A percentile compares a stretch with the other conserved stretches of the same genome.
Evolutionary conservation across 2,113 vertebrate species (phyloP).

Genomic region (Picathartes gymnocephalus): DNA sequence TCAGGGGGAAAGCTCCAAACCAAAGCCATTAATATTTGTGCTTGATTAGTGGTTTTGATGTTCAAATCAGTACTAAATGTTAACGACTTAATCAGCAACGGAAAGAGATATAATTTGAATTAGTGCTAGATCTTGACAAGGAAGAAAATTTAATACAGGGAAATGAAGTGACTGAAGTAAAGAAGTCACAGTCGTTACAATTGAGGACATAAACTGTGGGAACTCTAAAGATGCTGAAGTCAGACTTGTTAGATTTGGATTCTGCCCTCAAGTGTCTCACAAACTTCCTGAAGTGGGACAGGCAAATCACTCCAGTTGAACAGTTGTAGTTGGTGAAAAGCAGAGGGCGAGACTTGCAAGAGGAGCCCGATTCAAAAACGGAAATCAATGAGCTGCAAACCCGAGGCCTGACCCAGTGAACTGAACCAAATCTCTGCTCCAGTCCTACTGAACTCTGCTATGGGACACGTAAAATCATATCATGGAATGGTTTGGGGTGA

Average conservation of each 20-base stretch:
- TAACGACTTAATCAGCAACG: conserved; percentile 57
- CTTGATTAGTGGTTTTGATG: conserved; percentile 48
- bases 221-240: not conserved
- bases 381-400: not conserved
- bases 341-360: not conserved
- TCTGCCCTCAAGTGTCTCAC: not conserved
- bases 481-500: not conserved
- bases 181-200: not conserved
- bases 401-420: accelerated
- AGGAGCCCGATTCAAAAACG: not conserved
- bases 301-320: not conserved
- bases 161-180: conserved; percentile 6
- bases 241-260: not conserved
- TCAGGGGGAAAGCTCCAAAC: not conserved
- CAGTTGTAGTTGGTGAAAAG: not conserved
- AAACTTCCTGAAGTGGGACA: not conserved
- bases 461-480: not conserved
- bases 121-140: conserved; percentile 17
- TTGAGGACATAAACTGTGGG: not conserved
- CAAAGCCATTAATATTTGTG: conserved; percentile 20
- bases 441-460: not conserved
- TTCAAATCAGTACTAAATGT: conserved; percentile 58
- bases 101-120: conserved; percentile 53
- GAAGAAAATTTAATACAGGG: not conserved
- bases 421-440: not conserved